Conservation (phyloP, 2,113 vertebrate species). For the Lepidothrix coronata region DNA sequence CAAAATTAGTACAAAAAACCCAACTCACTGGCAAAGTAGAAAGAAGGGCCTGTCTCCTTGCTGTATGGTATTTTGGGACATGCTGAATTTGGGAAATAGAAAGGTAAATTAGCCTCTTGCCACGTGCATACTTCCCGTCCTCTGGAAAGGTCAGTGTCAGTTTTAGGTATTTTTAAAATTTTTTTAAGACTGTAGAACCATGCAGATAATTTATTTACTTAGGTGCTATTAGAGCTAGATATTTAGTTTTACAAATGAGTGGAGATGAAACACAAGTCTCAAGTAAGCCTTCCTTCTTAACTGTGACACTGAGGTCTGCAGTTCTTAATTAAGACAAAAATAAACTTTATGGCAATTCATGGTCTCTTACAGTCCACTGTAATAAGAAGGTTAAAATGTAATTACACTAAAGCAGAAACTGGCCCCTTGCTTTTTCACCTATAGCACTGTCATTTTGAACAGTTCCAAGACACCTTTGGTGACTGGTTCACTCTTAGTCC, state of each 20-base stretch:
- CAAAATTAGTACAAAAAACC: slow-evolving; percentile 83
- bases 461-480: slow-evolving; percentile 59
- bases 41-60: slow-evolving; percentile 88
- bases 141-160: slow-evolving; percentile 75
- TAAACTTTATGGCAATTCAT: neutral
- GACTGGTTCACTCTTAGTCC: slow-evolving; percentile 59
- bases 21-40: slow-evolving; percentile 89
- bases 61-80: slow-evolving; percentile 87
- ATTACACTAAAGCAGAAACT: slow-evolving; percentile 31
- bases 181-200: slow-evolving; percentile 53
- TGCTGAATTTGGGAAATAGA: slow-evolving; percentile 87
- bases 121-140: slow-evolving; percentile 69
- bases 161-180: neutral
- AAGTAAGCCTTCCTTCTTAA: slow-evolving; percentile 18
- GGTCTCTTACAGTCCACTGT: slow-evolving; percentile 14
- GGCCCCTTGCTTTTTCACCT: slow-evolving; percentile 44
- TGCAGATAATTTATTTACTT: slow-evolving; percentile 67
- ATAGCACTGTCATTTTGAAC: slow-evolving; percentile 34
- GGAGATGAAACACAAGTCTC: slow-evolving; percentile 18
- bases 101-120: slow-evolving; percentile 83
- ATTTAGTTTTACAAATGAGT: slow-evolving; percentile 48
- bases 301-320: neutral
- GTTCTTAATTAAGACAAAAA: slow-evolving; percentile 19
- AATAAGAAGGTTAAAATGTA: slow-evolving; percentile 35
- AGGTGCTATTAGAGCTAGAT: slow-evolving; percentile 53